Conservation (phyloP, 2,797 vertebrate genomes). For the Microhierax caerulescens region DNA sequence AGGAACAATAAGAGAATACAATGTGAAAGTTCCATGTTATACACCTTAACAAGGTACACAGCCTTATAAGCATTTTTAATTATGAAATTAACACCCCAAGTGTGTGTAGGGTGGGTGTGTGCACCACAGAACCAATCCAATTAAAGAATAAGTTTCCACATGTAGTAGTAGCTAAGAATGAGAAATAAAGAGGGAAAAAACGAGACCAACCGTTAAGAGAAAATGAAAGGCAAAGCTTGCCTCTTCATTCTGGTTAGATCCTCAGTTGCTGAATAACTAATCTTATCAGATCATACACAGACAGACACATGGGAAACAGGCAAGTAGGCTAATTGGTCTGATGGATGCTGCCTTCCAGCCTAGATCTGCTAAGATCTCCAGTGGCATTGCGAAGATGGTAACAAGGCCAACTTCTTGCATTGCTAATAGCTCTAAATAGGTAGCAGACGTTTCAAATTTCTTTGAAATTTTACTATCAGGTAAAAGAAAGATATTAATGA, state of each 20-base stretch:
- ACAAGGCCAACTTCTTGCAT: background rate
- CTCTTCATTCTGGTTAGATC: background rate
- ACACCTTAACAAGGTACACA: background rate
- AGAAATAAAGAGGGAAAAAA: background rate
- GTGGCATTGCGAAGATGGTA: background rate
- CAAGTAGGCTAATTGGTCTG: background rate
- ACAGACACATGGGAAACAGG: background rate
- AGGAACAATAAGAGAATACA: background rate
- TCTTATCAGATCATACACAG: background rate
- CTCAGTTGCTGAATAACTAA: background rate
- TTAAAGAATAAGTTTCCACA: background rate
- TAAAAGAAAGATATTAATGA: background rate
- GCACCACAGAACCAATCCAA: background rate
- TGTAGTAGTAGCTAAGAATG: background rate
- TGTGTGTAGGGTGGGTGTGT: no score
- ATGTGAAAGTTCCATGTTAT: background rate
- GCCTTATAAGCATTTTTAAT: background rate
- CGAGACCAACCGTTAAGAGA: background rate
- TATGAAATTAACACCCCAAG: background rate
- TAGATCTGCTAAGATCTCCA: background rate
- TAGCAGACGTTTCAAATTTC: background rate
- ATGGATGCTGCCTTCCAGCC: background rate
- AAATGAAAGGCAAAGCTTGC: background rate
- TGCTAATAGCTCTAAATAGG: background rate
- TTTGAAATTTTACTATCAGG: background rate